A percentile compares a stretch with the other conserved stretches of the same genome.
phyloP scores from a whole-genome alignment of 53 echinoderm and acorn worm genomes.

The Echinometra lucunter region DNA sequence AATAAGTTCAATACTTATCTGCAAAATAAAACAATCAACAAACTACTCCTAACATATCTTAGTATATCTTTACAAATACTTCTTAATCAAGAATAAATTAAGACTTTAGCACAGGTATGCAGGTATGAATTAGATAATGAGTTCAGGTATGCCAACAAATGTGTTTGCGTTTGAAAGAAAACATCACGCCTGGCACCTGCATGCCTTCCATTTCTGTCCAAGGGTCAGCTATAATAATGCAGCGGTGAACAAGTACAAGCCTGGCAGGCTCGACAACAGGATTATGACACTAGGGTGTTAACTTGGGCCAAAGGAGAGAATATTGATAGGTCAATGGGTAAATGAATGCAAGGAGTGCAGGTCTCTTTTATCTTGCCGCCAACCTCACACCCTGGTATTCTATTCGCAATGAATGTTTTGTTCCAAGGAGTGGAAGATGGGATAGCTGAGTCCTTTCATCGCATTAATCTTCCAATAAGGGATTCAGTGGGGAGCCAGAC shows the following conservation, averaged over 20 bases:
- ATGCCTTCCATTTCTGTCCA: constrained; percentile 43
- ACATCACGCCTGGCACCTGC: constrained; percentile 35
- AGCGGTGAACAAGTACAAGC: constrained; percentile 19
- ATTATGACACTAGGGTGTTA: constrained; percentile 32
- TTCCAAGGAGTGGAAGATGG: constrained; percentile 26
- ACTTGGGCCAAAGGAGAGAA: constrained; percentile 40
- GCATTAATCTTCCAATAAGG: constrained; percentile 63
- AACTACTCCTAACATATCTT: not conserved
- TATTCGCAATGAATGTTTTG: not conserved
- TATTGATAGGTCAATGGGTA: constrained; percentile 62
- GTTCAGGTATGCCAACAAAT: not conserved
- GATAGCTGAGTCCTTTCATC: constrained; percentile 18
- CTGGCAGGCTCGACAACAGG: constrained; percentile 31
- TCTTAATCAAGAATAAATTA: not conserved
- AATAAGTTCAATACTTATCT: no score
- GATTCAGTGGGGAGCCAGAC: constrained; percentile 54
- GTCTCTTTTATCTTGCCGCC: constrained; percentile 58
- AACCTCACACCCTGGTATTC: constrained; percentile 53
- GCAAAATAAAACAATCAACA: not conserved
- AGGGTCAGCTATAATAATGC: constrained; percentile 21
- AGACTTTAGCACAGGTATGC: constrained; percentile 28
- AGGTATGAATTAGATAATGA: constrained; percentile 34
- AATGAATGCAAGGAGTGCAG: constrained; percentile 23
- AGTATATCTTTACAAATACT: not conserved
- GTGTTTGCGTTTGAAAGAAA: constrained; percentile 50